Evolutionary conservation across 2,113 vertebrate species (phyloP).

Genomic region (Pipra filicauda): DNA sequence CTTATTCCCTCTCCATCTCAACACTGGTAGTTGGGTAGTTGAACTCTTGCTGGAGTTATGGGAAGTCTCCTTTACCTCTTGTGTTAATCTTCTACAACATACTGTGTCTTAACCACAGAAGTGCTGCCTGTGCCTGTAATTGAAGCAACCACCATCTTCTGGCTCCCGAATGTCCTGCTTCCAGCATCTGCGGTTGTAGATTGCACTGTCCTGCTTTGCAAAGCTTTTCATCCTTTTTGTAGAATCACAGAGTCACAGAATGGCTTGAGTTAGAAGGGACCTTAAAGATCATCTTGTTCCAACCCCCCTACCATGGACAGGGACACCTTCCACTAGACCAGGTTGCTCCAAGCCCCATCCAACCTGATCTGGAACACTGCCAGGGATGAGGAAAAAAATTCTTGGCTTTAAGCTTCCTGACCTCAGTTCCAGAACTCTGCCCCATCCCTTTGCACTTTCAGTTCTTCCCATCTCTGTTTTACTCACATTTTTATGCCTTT

Average conservation of each 20-base stretch:
- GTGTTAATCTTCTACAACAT: neutral
- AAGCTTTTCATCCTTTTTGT: neutral
- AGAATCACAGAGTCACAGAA: neutral
- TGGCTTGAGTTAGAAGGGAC: neutral
- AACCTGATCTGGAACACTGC: neutral
- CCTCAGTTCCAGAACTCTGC: neutral
- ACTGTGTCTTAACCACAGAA: neutral
- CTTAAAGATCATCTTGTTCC: neutral
- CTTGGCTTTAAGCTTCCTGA: neutral
- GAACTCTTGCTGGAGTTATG: neutral
- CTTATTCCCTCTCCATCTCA: neutral
- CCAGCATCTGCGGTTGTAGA: neutral
- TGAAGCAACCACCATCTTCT: neutral
- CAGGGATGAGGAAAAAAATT: neutral
- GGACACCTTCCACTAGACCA: no score
- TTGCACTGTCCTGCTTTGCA: neutral
- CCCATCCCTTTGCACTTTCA: neutral
- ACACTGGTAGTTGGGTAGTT: neutral
- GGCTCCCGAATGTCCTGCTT: neutral
- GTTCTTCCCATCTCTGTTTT: accelerated
- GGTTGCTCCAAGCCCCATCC: neutral
- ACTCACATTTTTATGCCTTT: neutral
- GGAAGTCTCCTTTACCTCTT: neutral
- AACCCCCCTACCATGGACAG: neutral
- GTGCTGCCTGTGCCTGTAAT: neutral